Conservation (phyloP, 2,888 invertebrate species). For the Dolichopus griseipennis region DNA sequence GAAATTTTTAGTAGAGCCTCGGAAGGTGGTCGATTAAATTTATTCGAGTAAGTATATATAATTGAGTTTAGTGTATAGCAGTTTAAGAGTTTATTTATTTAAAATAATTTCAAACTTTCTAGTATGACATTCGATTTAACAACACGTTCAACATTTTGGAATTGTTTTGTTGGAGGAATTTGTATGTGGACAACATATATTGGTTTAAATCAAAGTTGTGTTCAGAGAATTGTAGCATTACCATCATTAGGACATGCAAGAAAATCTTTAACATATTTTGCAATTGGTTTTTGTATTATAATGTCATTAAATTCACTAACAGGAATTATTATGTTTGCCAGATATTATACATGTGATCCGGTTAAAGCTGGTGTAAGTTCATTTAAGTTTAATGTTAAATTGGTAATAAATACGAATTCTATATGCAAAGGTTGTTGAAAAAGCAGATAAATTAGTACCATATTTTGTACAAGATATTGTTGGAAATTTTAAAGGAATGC, state of each 20-base stretch:
- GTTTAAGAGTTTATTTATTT: not conserved
- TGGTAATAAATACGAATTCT: not conserved
- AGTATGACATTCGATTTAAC: conserved; percentile 54
- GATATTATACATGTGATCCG: conserved; percentile 49
- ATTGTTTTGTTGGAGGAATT: conserved; percentile 50
- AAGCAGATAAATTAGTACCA: conserved; percentile 47
- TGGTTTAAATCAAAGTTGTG: conserved; percentile 62
- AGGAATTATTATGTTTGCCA: conserved; percentile 46
- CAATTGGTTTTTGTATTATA: conserved; percentile 45
- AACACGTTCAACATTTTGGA: conserved; percentile 57
- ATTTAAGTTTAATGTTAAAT: not conserved
- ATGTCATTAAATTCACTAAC: conserved; percentile 47
- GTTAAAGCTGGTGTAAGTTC: conserved; percentile 40
- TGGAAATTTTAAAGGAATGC: conserved; percentile 46
- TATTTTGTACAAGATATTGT: conserved; percentile 50
- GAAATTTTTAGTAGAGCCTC: conserved; percentile 28
- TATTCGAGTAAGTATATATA: conserved; percentile 29
- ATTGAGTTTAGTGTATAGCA: too few species aligned
- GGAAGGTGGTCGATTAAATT: conserved; percentile 28
- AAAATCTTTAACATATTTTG: conserved; percentile 36
- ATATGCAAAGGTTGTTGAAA: conserved; percentile 31
- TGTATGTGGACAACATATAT: conserved; percentile 55
- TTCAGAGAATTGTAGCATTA: conserved; percentile 59
- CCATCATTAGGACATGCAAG: conserved; percentile 50
- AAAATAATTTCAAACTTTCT: conserved; percentile 16